Evolutionary conservation across 1,140 invertebrate species (phyloP).

Genomic region (Polypedilum pembai): DNA sequence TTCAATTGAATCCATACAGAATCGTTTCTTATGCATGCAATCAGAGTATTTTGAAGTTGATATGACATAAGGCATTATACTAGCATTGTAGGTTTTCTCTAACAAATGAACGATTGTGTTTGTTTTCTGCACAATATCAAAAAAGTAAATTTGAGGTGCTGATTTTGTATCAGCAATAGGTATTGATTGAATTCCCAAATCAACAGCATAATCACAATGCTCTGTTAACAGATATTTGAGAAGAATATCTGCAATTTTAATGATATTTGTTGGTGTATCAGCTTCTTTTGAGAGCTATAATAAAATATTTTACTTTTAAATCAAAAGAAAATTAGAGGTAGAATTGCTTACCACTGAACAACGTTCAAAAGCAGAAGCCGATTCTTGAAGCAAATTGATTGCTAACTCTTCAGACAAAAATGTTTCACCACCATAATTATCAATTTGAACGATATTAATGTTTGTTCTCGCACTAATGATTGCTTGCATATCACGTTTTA

Average conservation of each 20-base stretch:
- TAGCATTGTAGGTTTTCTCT: constrained; percentile 90
- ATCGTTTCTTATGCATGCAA: constrained; percentile 80
- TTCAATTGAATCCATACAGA: constrained; percentile 81
- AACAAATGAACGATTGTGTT: constrained; percentile 93
- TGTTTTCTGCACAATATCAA: constrained; percentile 88
- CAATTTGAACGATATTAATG: constrained; percentile 86
- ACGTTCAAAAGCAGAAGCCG: constrained; percentile 81
- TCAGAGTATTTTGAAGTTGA: constrained; percentile 82
- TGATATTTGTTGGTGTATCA: constrained; percentile 72
- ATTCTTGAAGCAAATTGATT: constrained; percentile 84
- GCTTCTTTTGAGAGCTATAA: constrained; percentile 68
- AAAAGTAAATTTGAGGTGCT: constrained; percentile 85
- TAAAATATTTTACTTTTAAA: not conserved
- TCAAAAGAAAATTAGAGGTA: too few relatives aligned
- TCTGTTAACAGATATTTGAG: constrained; percentile 81
- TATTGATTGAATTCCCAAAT: constrained; percentile 83
- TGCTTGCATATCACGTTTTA: constrained; percentile 87
- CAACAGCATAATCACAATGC: constrained; percentile 93
- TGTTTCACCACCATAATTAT: constrained; percentile 94
- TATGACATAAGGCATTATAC: constrained; percentile 80
- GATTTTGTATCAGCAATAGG: constrained; percentile 81
- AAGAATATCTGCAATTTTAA: constrained; percentile 79
- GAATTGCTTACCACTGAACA: constrained; percentile 66
- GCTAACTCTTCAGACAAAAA: constrained; percentile 96
- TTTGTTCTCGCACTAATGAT: constrained; percentile 84